These are phyloP conservation scores for Coryphaenoides rupestris DNA, from an alignment of 2,113 vertebrate species.

Conservation along the genomic window DNA sequence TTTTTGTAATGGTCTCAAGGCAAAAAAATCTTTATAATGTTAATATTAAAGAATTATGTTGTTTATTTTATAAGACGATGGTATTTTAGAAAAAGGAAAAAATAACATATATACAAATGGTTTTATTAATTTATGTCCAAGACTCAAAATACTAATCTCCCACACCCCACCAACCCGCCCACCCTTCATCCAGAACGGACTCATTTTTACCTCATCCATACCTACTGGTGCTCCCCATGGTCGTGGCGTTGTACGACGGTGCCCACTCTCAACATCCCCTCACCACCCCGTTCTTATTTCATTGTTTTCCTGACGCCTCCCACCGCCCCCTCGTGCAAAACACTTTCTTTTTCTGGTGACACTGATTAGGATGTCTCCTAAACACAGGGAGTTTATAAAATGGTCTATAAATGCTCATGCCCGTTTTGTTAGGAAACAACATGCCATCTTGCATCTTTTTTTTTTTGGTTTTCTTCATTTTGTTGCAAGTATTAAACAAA, in stretches of 20 bases:
- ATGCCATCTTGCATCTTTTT: constrained; percentile 66
- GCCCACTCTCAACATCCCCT: constrained; percentile 55
- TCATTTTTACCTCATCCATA: constrained; percentile 86
- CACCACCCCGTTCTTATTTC: constrained; percentile 68
- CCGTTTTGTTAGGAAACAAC: constrained; percentile 77
- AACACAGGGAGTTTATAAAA: constrained; percentile 68
- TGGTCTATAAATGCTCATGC: constrained; percentile 80
- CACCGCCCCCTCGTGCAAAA: too few species aligned
- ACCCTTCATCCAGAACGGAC: constrained; percentile 56
- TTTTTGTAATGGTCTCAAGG: constrained; percentile 38
- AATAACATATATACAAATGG: constrained; percentile 18
- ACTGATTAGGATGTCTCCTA: constrained; percentile 6
- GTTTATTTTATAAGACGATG: constrained; percentile 49
- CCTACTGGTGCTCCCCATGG: constrained; percentile 26
- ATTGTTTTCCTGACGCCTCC: neutral
- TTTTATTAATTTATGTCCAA: constrained; percentile 55
- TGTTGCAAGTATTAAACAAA: constrained; percentile 76
- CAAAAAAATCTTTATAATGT: constrained; percentile 50
- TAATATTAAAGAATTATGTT: constrained; percentile 43
- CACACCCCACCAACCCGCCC: too few species aligned
- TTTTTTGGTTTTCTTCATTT: constrained; percentile 1
- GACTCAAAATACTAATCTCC: constrained; percentile 38
- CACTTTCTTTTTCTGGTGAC: neutral
- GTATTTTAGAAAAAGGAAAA: constrained; percentile 43
- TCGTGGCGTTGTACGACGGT: constrained; percentile 16